Evolutionary conservation across 2,797 vertebrate genomes (phyloP).

Genomic region (Acanthurus leucopareius): DNA sequence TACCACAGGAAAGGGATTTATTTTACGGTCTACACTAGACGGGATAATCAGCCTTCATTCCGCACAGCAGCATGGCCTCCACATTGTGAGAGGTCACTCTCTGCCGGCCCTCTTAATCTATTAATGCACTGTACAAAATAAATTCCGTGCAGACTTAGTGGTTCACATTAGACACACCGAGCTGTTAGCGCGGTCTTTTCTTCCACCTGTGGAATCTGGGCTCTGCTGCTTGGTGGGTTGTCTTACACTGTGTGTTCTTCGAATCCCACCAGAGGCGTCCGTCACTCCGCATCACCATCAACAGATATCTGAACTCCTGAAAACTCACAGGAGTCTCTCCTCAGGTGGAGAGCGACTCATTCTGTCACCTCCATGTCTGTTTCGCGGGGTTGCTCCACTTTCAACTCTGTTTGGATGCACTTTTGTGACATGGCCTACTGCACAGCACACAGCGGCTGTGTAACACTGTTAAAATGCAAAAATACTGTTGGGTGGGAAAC

Average conservation of each 20-base stretch:
- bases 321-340: conserved; percentile 51
- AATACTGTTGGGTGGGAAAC: neutral
- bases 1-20: conserved; percentile 63
- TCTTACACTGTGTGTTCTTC: conserved; percentile 49
- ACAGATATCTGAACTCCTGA: conserved; percentile 46
- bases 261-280: conserved; percentile 60
- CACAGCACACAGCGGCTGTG: neutral
- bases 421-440: conserved; percentile 20
- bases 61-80: conserved; percentile 49
- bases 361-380: conserved; percentile 33
- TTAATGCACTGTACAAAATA: conserved; percentile 63
- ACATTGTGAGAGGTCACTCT: conserved; percentile 43
- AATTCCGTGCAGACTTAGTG: conserved; percentile 42
- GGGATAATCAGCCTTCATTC: conserved; percentile 66
- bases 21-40: conserved; percentile 53
- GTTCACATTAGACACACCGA: conserved; percentile 38
- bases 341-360: conserved; percentile 45
- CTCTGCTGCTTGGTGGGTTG: conserved; percentile 30
- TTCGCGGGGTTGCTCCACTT: conserved; percentile 32
- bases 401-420: conserved; percentile 28
- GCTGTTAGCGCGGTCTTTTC: conserved; percentile 33
- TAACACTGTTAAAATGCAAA: neutral
- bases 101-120: conserved; percentile 53
- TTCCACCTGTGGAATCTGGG: conserved; percentile 48
- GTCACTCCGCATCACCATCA: conserved; percentile 71